Base-by-base conservation (phyloP, 30 jellyfish, hydroid and myxozoan species). In the Aurelia aurita region DNA sequence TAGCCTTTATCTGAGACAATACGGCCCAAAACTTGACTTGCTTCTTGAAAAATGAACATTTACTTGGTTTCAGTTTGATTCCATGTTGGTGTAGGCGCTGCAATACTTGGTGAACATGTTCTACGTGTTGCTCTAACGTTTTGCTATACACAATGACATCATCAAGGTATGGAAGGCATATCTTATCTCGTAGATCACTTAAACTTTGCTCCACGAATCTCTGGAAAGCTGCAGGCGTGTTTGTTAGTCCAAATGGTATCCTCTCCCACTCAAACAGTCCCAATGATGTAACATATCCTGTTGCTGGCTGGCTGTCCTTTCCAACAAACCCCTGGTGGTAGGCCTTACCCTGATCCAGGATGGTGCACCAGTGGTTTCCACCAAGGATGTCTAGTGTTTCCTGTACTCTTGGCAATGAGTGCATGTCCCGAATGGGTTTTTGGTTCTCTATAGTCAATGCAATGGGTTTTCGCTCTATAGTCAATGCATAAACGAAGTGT, bases 191-290 rank as follows among this genome's bases (percentile, higher is more conserved):
- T 2, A 35, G 47, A 35, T 2, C 47, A 35, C 47, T 35, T 35
- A 28, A 58, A 44, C 65, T 76, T 55, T 53, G 65, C 43, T 44
- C 65, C 25, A 84, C 71, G 45, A 54, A 49, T 43, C 92, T 44
- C 79, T 76, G 87, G 86, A 75, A 86, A 44, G 55, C 86, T 3
- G 96, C 87, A 21, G 96, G 93, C 22, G 96, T 71, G 60, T 76
- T 78, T 35, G 91, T 58, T 3, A 71, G 72, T 18, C 91, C 93
- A 62, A 77, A n/a, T n/a, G n/a, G n/a, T n/a, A n/a, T n/a, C n/a
- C n/a, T n/a, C n/a, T n/a, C n/a, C n/a, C n/a, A n/a, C n/a, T n/a
- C n/a, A n/a, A n/a, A n/a, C n/a, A n/a, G n/a, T n/a, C n/a, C n/a
- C n/a, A n/a, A n/a, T n/a, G n/a, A n/a, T n/a, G n/a, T n/a, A n/a